Percentiles rank a stretch among this genome's conserved stretches.
phyloP scores from a whole-genome alignment of 2,888 invertebrate species.

The Eulithis testata region DNA sequence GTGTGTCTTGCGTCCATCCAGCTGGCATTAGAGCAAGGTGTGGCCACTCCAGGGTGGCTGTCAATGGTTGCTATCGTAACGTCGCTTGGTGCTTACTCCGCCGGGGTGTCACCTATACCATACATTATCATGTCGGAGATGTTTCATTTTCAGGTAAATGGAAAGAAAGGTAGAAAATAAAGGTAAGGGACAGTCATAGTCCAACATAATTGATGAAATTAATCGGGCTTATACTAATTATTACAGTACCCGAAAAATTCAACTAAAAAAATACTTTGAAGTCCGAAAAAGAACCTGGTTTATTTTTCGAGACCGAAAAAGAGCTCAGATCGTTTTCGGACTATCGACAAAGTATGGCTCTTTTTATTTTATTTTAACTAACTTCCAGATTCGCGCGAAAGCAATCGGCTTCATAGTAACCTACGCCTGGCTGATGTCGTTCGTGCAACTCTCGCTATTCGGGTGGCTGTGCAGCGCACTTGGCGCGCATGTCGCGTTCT shows the following conservation, averaged over 20 bases:
- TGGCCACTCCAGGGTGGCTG: slow-evolving; percentile 42
- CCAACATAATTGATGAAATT: no score
- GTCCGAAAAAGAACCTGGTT: not conserved
- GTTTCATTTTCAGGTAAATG: slow-evolving; percentile 50
- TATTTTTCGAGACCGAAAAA: not conserved
- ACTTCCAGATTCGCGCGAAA: slow-evolving; percentile 64
- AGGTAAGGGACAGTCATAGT: no score
- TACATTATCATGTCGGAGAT: slow-evolving; percentile 51
- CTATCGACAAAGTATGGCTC: not conserved
- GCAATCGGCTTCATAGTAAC: slow-evolving; percentile 63
- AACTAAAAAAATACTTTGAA: no score
- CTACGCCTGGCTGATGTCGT: slow-evolving; percentile 65
- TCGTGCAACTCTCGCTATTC: slow-evolving; percentile 50
- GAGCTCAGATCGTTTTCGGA: not conserved
- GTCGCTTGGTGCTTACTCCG: slow-evolving; percentile 44
- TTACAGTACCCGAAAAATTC: no score
- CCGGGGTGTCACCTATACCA: slow-evolving; percentile 45
- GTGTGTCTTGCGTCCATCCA: slow-evolving; percentile 41
- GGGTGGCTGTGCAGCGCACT: slow-evolving; percentile 46
- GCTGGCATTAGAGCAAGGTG: slow-evolving; percentile 37
- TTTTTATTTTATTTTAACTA: not conserved
- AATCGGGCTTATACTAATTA: no score
- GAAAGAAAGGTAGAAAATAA: not conserved
- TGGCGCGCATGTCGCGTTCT: slow-evolving; percentile 57
- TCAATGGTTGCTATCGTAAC: slow-evolving; percentile 41